phyloP scores from a whole-genome alignment of 2,113 vertebrate species.

The Pithys albifrons region DNA sequence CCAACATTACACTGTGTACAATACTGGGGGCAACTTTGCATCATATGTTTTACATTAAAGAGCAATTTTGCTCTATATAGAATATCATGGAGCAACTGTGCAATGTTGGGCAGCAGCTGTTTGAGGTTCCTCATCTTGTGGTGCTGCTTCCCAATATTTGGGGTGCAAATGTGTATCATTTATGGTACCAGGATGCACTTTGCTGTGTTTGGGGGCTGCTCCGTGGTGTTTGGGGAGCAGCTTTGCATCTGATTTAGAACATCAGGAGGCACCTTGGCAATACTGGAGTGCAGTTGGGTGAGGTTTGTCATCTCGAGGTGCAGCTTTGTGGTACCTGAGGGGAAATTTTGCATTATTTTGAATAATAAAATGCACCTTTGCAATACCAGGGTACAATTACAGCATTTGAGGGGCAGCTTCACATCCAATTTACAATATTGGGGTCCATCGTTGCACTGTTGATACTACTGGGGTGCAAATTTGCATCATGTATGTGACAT shows the following conservation, averaged over 20 bases:
- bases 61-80: neutral
- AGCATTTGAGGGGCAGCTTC: neutral
- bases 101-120: neutral
- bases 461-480: neutral
- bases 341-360: neutral
- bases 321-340: neutral
- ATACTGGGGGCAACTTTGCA: neutral
- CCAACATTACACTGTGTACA: neutral
- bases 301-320: rapidly evolving
- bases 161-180: neutral
- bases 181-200: neutral
- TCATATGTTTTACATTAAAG: neutral
- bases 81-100: no score
- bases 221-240: neutral
- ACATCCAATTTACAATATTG: rapidly evolving
- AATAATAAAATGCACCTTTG: neutral
- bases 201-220: neutral
- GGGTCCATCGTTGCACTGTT: rapidly evolving
- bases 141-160: no score
- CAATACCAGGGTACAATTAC: neutral
- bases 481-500: rapidly evolving
- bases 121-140: rapidly evolving
- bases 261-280: neutral
- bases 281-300: neutral
- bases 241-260: neutral